Percentiles rank a stretch among this genome's conserved stretches.
These are phyloP conservation scores for Garrulus glandarius DNA, from an alignment of 2,797 vertebrate genomes.

Conservation along the genomic window DNA sequence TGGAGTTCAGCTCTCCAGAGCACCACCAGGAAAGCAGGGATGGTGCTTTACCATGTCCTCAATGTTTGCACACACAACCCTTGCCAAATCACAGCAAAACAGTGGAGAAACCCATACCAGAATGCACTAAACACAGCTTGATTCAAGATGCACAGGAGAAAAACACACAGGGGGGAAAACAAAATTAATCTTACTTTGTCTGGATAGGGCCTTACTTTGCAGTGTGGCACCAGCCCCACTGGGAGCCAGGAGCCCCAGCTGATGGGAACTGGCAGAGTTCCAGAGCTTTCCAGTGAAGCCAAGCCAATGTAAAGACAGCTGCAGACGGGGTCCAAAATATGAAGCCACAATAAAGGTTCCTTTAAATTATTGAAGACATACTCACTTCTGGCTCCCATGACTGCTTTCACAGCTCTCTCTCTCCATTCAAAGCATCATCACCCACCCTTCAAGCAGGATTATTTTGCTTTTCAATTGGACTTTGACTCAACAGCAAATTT, in stretches of 20 bases:
- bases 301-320: slow-evolving; percentile 48
- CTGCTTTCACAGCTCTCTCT: not conserved
- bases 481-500: slow-evolving; percentile 55
- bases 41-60: accelerated
- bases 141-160: not conserved
- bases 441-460: not conserved
- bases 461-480: slow-evolving; percentile 8
- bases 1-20: not conserved
- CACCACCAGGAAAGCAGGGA: not conserved
- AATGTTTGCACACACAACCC: accelerated
- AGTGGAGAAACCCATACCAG: not conserved
- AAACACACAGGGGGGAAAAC: not conserved
- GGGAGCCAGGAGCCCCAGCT: not conserved
- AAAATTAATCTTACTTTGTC: not conserved
- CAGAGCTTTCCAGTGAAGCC: not conserved
- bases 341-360: not conserved
- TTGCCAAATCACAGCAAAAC: not conserved
- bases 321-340: not conserved
- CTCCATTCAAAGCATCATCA: not conserved
- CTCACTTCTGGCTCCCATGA: not conserved
- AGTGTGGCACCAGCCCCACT: not conserved
- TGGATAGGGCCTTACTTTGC: not conserved
- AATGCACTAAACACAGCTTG: not conserved
- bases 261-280: not conserved
- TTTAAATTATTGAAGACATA: slow-evolving; percentile 45